Percentiles rank a stretch among this genome's conserved stretches.
Conservation (phyloP, 2,888 invertebrate genomes). For the Acanthosoma haemorrhoidale region DNA sequence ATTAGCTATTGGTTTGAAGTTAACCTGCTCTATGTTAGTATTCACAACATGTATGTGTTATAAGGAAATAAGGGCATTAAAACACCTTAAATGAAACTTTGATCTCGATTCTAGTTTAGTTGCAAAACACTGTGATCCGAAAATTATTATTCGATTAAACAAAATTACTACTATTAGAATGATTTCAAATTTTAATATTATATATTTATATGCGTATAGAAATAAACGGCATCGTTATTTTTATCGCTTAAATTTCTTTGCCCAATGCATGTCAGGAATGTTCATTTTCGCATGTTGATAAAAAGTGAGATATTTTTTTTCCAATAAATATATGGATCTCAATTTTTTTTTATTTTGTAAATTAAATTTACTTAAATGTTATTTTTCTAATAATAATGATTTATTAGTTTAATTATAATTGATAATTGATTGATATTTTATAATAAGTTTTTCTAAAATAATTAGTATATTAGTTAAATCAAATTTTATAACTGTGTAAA, state of each 20-base stretch:
- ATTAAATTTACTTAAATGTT: background rate
- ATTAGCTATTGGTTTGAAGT: background rate
- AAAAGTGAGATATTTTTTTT: background rate
- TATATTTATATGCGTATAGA: background rate
- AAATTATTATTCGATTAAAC: slow-evolving; percentile 16
- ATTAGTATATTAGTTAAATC: background rate
- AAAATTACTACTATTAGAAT: background rate
- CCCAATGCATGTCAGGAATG: background rate
- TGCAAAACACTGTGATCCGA: slow-evolving; percentile 34
- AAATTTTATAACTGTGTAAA: background rate
- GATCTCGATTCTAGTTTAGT: slow-evolving; percentile 38
- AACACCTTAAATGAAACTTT: slow-evolving; percentile 30
- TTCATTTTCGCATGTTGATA: background rate
- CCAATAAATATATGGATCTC: background rate
- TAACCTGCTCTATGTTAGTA: background rate
- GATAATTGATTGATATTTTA: background rate
- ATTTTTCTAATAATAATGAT: background rate
- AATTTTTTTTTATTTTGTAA: background rate
- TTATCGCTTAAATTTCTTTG: background rate
- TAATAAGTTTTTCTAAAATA: no score
- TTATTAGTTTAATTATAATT: background rate
- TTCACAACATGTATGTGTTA: background rate
- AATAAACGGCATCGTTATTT: background rate
- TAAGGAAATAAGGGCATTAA: background rate
- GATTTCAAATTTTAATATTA: no score